Evolutionary conservation across 2,888 invertebrate genomes (phyloP), one percentile per base, ranked within the genome.

Genomic region (Pseudococcus longispinus): DNA sequence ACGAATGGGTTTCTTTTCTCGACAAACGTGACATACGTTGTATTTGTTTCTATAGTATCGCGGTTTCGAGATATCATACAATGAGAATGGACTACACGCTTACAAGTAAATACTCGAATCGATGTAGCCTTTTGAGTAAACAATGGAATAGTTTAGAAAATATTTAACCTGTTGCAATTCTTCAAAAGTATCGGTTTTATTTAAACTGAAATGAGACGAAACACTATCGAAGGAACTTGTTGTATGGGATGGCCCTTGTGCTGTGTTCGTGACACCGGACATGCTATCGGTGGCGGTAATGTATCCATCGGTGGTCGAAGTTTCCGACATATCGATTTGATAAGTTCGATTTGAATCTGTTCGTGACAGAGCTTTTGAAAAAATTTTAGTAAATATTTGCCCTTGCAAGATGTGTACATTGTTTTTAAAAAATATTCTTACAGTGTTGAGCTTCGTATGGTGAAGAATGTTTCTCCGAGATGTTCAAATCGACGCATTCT

Each of bases 221-320:
- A 95, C 95, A 90, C 96, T 96, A 91, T 96, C 96, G 91, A 96
- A 96, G n/a, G 96, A 96, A 88, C 95, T 96, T 37, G 96, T 89
- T 83, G 89, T 85, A 88, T 89, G 88, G 44, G 88, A 88, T 29
- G 88, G 87, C 13, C 88, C 88, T 60, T 89, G 88, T 9, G 88
- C 88, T 9, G 88, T 88, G 23, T 88, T 88, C 42, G 89, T 88
- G 20, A 89, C 89, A 46, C 89, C 89, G 6, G 90, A 90, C 87
- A 89, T 89, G 88, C 90, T 90, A 65, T 90, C 90, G 37, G 89
- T 96, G 90, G 96, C 96, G 89, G 96, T 96, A 89, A 96, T 94
- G 91, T 96, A 96, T 91, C 96, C 96, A 91, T 96, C 96, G 82
- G 95, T 95, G n/a, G 93, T 95, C 26, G 94, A 94, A 65, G 96